Evolutionary conservation across 1,140 invertebrate species (phyloP).

Genomic region (Bombus vancouverensis): DNA sequence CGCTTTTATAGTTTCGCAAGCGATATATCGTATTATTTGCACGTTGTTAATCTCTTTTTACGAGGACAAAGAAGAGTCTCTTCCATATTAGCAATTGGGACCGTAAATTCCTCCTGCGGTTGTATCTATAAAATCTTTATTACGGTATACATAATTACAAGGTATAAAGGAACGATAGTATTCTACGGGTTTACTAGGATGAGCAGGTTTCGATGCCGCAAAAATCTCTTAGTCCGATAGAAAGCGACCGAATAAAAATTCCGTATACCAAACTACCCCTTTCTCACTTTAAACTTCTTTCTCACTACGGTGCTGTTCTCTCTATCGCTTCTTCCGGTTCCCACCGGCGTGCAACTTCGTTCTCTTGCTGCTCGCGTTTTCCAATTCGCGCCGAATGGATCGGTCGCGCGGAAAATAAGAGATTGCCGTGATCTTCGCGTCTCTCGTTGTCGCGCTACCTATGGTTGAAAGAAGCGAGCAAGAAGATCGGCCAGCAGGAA

Average conservation of each 20-base stretch:
- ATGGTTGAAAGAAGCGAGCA: not conserved
- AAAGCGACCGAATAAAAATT: constrained; percentile 49
- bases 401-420: constrained; percentile 72
- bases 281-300: not conserved
- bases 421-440: constrained; percentile 65
- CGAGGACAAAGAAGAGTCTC: not conserved
- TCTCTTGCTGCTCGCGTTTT: constrained; percentile 70
- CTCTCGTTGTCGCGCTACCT: constrained; percentile 32
- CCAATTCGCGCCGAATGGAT: constrained; percentile 69
- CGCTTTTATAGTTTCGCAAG: not conserved
- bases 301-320: too few species aligned
- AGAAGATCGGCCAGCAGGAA: not conserved
- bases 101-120: not conserved
- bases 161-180: not conserved
- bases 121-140: not conserved
- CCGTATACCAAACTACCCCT: not conserved
- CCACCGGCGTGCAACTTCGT: constrained; percentile 51
- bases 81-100: not conserved
- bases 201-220: not conserved
- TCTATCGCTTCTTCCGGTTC: constrained; percentile 36
- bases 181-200: not conserved
- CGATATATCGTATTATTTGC: not conserved
- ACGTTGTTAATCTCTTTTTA: not conserved
- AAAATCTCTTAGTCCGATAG: constrained; percentile 22
- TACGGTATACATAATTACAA: not conserved